Percentiles rank a stretch among this genome's conserved stretches.
These are phyloP conservation scores for Myotis yumanensis DNA, from an alignment of 2,113 vertebrate genomes.

Conservation along the genomic window DNA sequence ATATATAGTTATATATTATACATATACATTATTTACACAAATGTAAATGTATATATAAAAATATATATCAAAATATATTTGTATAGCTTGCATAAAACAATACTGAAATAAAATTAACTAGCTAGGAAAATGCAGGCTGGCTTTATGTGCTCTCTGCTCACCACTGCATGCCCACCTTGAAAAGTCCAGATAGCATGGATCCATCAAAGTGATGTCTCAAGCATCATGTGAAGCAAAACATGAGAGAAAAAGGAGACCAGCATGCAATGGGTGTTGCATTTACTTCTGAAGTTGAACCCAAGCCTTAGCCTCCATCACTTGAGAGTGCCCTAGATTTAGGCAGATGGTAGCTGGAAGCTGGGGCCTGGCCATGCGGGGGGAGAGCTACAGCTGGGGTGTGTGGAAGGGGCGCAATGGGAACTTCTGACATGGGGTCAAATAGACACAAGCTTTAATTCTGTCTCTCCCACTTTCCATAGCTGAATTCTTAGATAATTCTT, in stretches of 20 bases:
- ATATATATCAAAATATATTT: neutral
- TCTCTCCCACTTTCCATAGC: neutral
- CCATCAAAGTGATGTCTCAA: neutral
- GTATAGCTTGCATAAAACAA: neutral
- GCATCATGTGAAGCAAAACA: neutral
- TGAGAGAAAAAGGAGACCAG: neutral
- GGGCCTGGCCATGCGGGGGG: no score
- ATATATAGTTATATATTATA: neutral
- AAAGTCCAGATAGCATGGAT: neutral
- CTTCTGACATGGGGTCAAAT: neutral
- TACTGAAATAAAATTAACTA: conserved; percentile 7
- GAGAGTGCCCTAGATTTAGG: neutral
- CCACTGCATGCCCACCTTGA: neutral
- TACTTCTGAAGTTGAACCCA: neutral
- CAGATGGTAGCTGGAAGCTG: neutral
- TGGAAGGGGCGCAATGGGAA: neutral
- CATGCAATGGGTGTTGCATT: neutral
- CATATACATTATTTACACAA: neutral
- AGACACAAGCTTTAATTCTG: neutral
- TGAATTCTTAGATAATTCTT: neutral
- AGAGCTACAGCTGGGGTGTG: neutral
- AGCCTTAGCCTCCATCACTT: neutral
- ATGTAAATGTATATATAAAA: neutral
- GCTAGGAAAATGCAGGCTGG: neutral
- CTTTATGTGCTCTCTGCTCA: neutral